Conservation (phyloP, 2,113 vertebrate species). For the Theropithecus gelada region DNA sequence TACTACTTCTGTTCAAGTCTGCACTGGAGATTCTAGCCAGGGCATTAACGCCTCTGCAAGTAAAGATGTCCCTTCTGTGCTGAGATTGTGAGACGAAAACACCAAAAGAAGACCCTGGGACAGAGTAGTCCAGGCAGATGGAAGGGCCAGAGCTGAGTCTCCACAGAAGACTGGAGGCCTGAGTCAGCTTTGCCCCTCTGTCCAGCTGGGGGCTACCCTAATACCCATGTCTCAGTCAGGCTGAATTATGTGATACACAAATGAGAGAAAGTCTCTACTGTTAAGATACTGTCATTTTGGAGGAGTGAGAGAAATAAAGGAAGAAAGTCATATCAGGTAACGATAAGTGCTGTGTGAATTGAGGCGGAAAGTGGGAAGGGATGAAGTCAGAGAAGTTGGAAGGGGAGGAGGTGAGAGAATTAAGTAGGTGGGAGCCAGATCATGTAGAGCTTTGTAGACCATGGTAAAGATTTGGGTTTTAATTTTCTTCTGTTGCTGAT, state of each 20-base stretch:
- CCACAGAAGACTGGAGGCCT: not conserved
- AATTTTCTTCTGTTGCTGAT: not conserved
- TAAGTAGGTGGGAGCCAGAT: not conserved
- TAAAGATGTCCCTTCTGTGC: not conserved
- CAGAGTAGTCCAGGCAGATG: not conserved
- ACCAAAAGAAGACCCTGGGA: not conserved
- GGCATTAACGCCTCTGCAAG: not conserved
- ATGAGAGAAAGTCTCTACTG: not conserved
- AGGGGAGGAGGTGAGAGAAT: not conserved
- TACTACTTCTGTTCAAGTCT: not conserved
- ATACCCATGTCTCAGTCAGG: not conserved
- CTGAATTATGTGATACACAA: not conserved
- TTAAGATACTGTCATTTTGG: slow-evolving; percentile 2
- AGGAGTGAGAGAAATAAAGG: not conserved
- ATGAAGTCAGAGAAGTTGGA: not conserved
- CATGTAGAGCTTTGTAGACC: not conserved
- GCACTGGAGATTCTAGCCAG: not conserved
- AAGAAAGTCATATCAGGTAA: not conserved
- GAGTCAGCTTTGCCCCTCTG: not conserved
- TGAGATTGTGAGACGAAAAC: not conserved
- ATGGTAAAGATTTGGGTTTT: not conserved
- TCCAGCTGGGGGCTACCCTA: not conserved
- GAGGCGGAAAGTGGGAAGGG: not conserved
- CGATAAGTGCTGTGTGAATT: not conserved
- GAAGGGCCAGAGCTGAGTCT: not conserved